These are phyloP conservation scores for Leuciscus waleckii DNA, from an alignment of 2,797 vertebrate genomes.

Conservation along the genomic window DNA sequence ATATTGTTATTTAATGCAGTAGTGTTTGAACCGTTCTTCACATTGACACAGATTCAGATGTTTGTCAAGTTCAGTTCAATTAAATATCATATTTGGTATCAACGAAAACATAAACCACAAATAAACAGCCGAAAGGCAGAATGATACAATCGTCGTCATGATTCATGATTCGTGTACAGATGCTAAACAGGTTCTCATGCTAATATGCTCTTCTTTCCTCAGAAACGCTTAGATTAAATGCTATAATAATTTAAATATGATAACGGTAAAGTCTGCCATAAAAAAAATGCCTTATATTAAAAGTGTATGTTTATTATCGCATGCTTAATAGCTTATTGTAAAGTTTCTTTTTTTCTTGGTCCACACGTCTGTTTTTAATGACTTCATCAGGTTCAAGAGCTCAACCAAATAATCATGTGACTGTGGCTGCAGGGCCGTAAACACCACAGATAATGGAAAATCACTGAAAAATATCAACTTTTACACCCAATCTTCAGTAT, in stretches of 20 bases:
- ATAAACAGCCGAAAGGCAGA: slow-evolving; percentile 27
- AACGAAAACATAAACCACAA: slow-evolving; percentile 38
- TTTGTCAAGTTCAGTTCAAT: slow-evolving; percentile 4
- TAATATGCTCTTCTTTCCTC: slow-evolving; percentile 11
- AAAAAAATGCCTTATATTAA: slow-evolving; percentile 36
- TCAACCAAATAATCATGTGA: background rate
- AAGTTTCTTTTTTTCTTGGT: background rate
- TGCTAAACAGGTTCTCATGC: slow-evolving; percentile 42
- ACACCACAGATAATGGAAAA: background rate
- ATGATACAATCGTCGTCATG: slow-evolving; percentile 41
- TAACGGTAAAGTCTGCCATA: background rate
- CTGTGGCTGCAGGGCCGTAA: background rate
- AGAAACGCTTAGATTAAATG: background rate
- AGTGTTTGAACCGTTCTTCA: background rate
- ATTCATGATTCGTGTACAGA: background rate
- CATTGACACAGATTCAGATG: background rate
- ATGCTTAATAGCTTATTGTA: slow-evolving; percentile 21
- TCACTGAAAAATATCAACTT: background rate
- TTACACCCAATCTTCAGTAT: slow-evolving; percentile 5
- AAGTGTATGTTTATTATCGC: slow-evolving; percentile 35
- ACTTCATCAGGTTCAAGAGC: background rate
- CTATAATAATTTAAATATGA: slow-evolving; percentile 20
- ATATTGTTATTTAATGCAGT: background rate
- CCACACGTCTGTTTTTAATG: background rate
- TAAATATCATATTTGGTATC: slow-evolving; percentile 38